Evolutionary conservation across 2,113 vertebrate species (phyloP).

Genomic region (Proterorhinus semilunaris): DNA sequence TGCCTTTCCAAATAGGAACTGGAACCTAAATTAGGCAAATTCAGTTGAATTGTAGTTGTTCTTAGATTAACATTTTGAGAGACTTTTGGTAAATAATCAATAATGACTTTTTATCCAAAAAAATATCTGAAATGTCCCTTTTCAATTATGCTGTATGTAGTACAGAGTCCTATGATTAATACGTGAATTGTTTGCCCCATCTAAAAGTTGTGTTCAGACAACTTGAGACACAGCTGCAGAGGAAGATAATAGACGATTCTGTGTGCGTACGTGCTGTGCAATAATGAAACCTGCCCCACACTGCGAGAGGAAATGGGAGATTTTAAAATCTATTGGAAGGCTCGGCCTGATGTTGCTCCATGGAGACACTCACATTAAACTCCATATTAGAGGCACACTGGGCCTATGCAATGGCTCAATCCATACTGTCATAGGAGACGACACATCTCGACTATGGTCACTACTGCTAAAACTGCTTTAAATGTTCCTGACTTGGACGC

Average conservation of each 20-base stretch:
- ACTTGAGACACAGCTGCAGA: slow-evolving; percentile 40
- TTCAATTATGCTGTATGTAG: slow-evolving; percentile 6
- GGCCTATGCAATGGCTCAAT: slow-evolving; percentile 67
- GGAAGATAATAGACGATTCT: slow-evolving; percentile 55
- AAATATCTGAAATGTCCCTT: neutral
- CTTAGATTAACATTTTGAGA: too few relatives aligned
- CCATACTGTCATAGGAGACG: slow-evolving; percentile 62
- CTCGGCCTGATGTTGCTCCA: slow-evolving; percentile 56
- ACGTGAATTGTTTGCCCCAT: slow-evolving; percentile 36
- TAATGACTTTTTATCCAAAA: slow-evolving; percentile 6
- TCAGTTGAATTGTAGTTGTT: too few relatives aligned
- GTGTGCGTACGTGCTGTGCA: slow-evolving; percentile 40
- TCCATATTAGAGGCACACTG: slow-evolving; percentile 77
- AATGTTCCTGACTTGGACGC: too few relatives aligned
- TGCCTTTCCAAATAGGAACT: too few relatives aligned
- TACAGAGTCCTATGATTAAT: slow-evolving; percentile 36
- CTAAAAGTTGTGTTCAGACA: slow-evolving; percentile 18
- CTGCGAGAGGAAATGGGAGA: slow-evolving; percentile 67
- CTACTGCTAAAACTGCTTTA: slow-evolving; percentile 35
- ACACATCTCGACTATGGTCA: slow-evolving; percentile 27
- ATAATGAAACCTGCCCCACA: slow-evolving; percentile 63
- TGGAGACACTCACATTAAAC: slow-evolving; percentile 68
- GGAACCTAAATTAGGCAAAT: too few relatives aligned
- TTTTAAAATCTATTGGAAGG: slow-evolving; percentile 71
- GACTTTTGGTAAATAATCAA: neutral